A percentile compares a stretch with the other conserved stretches of the same genome.
Conservation (phyloP, 2,888 invertebrate species). For the Fragum sueziense region DNA sequence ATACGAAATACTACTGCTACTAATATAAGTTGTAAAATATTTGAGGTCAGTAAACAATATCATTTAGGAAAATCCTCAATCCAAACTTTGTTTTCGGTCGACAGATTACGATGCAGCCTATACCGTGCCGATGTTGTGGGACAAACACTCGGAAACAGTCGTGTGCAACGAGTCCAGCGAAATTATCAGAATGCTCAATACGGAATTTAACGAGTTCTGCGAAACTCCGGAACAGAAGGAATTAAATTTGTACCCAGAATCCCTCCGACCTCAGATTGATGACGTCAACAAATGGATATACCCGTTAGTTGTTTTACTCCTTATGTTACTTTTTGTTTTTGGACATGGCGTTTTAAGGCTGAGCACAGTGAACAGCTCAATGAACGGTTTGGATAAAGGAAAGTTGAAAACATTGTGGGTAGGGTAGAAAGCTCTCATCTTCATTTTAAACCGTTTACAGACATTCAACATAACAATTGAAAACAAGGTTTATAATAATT, state of each 20-base stretch:
- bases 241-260: slow-evolving; percentile 76
- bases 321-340: not conserved
- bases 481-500: no score
- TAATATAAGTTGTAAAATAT: no score
- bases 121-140: slow-evolving; percentile 79
- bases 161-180: slow-evolving; percentile 81
- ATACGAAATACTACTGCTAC: no score
- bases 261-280: slow-evolving; percentile 72
- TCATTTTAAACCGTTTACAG: no score
- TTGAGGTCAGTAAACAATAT: no score
- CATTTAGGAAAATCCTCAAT: no score
- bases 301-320: slow-evolving; percentile 66
- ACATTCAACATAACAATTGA: no score
- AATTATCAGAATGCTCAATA: slow-evolving; percentile 80
- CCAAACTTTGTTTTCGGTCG: no score
- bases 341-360: not conserved
- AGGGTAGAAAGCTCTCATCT: no score
- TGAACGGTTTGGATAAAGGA: no score
- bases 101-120: slow-evolving; percentile 73
- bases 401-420: no score
- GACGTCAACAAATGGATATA: slow-evolving; percentile 77
- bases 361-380: no score
- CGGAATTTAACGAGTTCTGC: slow-evolving; percentile 79
- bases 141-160: slow-evolving; percentile 74
- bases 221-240: slow-evolving; percentile 71